Base-by-base conservation (phyloP, 2,797 vertebrate species). In the Gastrophryne carolinensis region DNA sequence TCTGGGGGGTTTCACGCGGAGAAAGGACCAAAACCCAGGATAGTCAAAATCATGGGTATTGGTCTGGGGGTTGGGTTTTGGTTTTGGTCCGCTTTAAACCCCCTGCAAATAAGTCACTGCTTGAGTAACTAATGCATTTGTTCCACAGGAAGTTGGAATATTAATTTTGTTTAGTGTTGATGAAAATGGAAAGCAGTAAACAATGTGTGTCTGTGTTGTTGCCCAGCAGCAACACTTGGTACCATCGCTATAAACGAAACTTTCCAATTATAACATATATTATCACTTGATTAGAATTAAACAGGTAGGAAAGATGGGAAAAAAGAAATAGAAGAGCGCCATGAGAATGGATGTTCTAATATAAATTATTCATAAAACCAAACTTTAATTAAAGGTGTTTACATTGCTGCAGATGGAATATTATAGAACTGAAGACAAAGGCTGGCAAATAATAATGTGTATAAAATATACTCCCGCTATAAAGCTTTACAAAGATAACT, bases 251-350 rank as follows among this genome's bases (percentile, higher is more conserved):
- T 23, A 47, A 56, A 73, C 53, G 12, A 52, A 39, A 50, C 32
- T 49, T 15, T 23, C 63, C 24, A 19, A 12, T 41, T 26, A 44
- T 54, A 65, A 73, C 56, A 65, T 47, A 65, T 44, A 32, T 65
- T 73, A 56, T 57, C 32, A 61, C 60, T 17, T 6, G 26, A 65
- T 65, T 65, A 73, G n/a, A n/a, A n/a, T n/a, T n/a, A n/a, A n/a
- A n/a, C 21, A 13, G 12, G 21, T 37, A 60, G 32, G 49, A 60
- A 21, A 35, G 23, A 26, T 34, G 32, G n/a, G 17, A 56, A 17
- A 57, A 26, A 26, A 57, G 3, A n/a, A 19, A 26, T 44, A 23
- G 23, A 27, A 17, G 44, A 12, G 7, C 6, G 23, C 5, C 27
- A 4, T 13, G 35, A 72, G 21, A 41, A 72, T 15, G 21, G 8